Base-by-base conservation (phyloP, 1,140 invertebrate species). In the Odontomachus brunneus region DNA sequence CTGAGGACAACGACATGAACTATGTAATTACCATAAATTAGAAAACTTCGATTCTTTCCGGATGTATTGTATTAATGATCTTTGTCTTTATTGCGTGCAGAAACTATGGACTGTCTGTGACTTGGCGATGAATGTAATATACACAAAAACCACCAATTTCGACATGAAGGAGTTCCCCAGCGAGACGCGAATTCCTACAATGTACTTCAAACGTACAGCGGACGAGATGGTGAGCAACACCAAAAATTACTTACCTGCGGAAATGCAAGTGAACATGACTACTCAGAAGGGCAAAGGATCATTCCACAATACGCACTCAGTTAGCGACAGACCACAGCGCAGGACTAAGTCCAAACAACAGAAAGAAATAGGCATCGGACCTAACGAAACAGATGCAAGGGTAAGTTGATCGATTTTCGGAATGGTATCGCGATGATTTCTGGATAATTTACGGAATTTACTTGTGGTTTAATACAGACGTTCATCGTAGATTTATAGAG, bases 31-130 rank as follows among this genome's bases (percentile, higher is more conserved):
- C 84, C 17, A 9, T 33, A n/a, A 33, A 74, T 63, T 69, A 65
- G 5, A 33, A 3, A 33, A 9, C 55, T 49, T 73, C 17, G 2
- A 24, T 2, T 7, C 24, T 44, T 53, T 14, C 11, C n/a, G 12
- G 59, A 3, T 49, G 69, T 17, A 3, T 22, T 17, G 59, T 19
- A 0, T 9, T 29, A 51, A 4, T 38, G 57, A 44, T 49, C 44
- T 84, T 81, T 17, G 59, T 78, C 55, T 84, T 89, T 88, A 80
- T 85, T 87, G 90, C 76, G 93, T 95, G 7, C 93, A 99, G 97
- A 99, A 98, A 97, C 94, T 99, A 89, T 99, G 98, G 97, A 97
- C 98, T 57, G 96, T 99, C 66, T 99, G 98, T 95, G 99, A 99
- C 95, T 95, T 99, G 73, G 97, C 98, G 7, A 96, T 98, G 94